These are phyloP conservation scores for Cataglyphis cursor DNA, from an alignment of 2,888 invertebrate genomes.

Conservation along the genomic window DNA sequence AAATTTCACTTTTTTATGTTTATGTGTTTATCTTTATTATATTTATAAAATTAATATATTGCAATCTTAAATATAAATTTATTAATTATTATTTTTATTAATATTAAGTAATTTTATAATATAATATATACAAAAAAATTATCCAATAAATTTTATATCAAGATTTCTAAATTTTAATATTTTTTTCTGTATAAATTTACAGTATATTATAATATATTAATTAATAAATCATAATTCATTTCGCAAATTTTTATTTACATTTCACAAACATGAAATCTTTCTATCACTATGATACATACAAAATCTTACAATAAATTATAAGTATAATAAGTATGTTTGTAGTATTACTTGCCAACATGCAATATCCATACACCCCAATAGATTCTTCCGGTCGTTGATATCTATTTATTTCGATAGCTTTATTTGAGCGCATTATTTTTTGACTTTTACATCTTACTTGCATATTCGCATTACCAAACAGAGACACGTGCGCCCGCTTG, in stretches of 20 bases:
- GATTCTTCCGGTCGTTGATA: background rate
- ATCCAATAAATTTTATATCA: background rate
- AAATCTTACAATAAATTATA: background rate
- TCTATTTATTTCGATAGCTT: background rate
- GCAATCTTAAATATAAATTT: background rate
- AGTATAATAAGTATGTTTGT: background rate
- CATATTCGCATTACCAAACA: slow-evolving; percentile 10
- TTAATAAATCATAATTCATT: background rate
- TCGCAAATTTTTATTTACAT: background rate
- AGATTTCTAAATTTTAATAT: background rate
- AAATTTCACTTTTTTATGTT: background rate
- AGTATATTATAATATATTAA: background rate
- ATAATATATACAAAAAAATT: background rate
- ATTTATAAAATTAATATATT: background rate
- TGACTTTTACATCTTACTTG: slow-evolving; percentile 26
- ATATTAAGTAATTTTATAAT: background rate
- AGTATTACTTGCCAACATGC: slow-evolving; percentile 76
- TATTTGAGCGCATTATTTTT: background rate
- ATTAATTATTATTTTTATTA: background rate
- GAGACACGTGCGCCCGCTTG: background rate
- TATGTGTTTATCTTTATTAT: background rate
- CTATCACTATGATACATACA: background rate
- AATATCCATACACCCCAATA: slow-evolving; percentile 66
- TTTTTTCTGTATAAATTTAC: background rate
- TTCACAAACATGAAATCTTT: background rate